Conservation (phyloP, 2,113 vertebrate species). For the Craseonycteris thonglongyai region DNA sequence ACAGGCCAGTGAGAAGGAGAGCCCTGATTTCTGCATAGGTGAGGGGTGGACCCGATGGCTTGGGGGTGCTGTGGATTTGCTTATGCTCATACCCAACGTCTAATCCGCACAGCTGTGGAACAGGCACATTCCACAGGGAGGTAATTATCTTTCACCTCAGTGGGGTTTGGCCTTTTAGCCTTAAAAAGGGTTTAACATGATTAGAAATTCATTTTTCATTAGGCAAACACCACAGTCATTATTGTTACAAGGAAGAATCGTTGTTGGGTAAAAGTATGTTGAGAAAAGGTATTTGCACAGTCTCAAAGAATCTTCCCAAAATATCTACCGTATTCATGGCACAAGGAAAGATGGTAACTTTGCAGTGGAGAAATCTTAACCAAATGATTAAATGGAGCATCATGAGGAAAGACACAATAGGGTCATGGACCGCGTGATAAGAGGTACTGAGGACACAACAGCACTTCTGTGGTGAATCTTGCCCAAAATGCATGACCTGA, state of each 20-base stretch:
- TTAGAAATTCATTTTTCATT: not conserved
- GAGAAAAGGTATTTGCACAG: not conserved
- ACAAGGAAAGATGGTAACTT: no score
- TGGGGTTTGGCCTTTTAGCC: not conserved
- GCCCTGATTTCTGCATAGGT: not conserved
- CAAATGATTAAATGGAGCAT: not conserved
- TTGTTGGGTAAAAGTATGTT: not conserved
- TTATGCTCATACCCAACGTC: no score
- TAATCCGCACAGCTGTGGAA: not conserved
- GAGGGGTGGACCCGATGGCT: not conserved
- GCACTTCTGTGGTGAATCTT: not conserved
- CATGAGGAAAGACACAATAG: fast-evolving
- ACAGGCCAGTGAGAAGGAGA: not conserved
- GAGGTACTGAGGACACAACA: not conserved
- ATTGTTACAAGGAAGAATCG: not conserved
- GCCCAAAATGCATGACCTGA: not conserved
- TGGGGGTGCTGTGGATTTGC: not conserved
- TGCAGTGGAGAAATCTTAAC: not conserved
- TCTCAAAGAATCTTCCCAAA: not conserved
- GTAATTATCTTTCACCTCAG: not conserved
- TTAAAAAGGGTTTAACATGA: not conserved
- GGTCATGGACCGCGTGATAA: fast-evolving
- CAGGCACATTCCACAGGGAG: not conserved
- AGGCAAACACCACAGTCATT: not conserved
- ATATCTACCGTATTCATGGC: not conserved